Evolutionary conservation across 2,888 invertebrate genomes (phyloP), one percentile per base, ranked within the genome.

Genomic region (Sisyra terminalis): DNA sequence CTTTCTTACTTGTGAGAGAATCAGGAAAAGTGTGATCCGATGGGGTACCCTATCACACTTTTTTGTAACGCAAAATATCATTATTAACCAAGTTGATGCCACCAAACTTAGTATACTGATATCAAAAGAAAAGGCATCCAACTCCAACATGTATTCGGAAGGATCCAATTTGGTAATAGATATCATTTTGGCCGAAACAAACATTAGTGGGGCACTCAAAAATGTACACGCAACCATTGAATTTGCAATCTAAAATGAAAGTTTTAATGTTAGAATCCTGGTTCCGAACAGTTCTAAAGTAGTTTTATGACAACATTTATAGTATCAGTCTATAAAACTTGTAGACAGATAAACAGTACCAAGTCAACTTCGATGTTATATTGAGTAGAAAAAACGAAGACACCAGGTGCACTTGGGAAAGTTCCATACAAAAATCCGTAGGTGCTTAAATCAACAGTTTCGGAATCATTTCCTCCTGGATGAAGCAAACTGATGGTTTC

Each of bases 341-440:
- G 30, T 32, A 5, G 24, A 5, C 24, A 5, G 3, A 24, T 5
- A 24, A 24, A 24, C 7, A 24, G 65, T 59, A 89, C 88, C 70
- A 92, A 65, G 63, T 92, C 90, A 44, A 85, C 74, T 57, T 88
- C 89, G 42, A 89, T 62, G 49, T 79, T 76, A 58, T 92, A 93
- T 48, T 88, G 78, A 34, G 84, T 75, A 1, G 94, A 88, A 61
- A 92, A 90, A 3, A 96, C 89, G 59, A 94, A 93, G 1, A 92
- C 87, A n/a, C 89, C 89, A 0, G 94, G 94, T 1, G 94, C 94
- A 1, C 92, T 80, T 0, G 96, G 96, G 60, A 96, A 86, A 1
- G 93, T 93, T 43, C 96, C 94, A 57, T 94, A 94, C 1, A 96
- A 69, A 64, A 96, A 96, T 0, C 89, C 94, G 59, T 87, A 94